A percentile compares a stretch with the other conserved stretches of the same genome.
These are phyloP conservation scores for Polyodon spathula DNA, from an alignment of 2,113 vertebrate species.

Conservation along the genomic window DNA sequence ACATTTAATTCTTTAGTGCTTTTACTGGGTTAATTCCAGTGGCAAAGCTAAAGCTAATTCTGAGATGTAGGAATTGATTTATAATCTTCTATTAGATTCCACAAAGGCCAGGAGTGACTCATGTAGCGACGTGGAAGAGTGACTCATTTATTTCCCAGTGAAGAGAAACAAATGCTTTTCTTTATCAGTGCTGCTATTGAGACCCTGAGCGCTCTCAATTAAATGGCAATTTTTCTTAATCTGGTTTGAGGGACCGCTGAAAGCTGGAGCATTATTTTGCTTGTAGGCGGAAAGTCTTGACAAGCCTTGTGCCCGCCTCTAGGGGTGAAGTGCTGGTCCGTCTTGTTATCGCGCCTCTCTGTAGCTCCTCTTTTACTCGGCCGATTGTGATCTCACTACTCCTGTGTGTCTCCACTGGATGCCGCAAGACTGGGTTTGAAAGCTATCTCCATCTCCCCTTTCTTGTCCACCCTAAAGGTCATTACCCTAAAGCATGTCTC, in stretches of 20 bases:
- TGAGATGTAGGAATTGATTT: not conserved
- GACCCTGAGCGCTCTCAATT: not conserved
- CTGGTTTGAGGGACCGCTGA: not conserved
- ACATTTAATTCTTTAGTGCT: no score
- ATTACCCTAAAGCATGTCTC: not conserved
- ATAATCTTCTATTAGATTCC: not conserved
- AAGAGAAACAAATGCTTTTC: constrained; percentile 2
- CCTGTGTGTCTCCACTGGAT: no score
- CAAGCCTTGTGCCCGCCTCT: not conserved
- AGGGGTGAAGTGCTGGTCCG: not conserved
- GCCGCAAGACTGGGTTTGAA: not conserved
- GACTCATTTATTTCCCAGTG: not conserved
- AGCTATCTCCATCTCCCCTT: not conserved
- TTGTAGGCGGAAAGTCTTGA: not conserved
- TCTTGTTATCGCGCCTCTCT: no score
- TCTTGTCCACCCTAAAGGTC: not conserved
- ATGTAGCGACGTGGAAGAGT: not conserved
- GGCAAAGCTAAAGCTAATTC: not conserved
- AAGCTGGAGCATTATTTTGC: not conserved
- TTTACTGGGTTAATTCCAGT: no score
- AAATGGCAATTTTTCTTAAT: constrained; percentile 2
- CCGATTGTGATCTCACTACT: no score
- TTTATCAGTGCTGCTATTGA: not conserved
- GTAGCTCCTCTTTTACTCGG: no score
- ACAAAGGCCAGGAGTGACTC: not conserved